Percentiles rank a stretch among this genome's conserved stretches.
Evolutionary conservation across 2,113 vertebrate genomes (phyloP).

Genomic region (Numida meleagris): DNA sequence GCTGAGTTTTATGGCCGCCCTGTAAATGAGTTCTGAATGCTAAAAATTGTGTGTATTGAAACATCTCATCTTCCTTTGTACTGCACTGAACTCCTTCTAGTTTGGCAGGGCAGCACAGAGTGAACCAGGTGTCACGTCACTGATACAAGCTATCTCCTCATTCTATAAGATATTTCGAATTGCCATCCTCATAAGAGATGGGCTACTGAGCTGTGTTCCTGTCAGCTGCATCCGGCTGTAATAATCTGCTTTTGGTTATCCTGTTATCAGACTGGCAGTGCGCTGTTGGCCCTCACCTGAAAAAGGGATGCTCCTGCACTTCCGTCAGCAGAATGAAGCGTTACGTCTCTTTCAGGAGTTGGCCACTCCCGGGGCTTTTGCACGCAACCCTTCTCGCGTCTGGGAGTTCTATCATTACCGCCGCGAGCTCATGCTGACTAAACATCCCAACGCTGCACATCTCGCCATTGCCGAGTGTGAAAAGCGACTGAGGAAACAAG

Average conservation of each 20-base stretch:
- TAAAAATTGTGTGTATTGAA: neutral
- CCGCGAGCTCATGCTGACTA: slow-evolving; percentile 84
- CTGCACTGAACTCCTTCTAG: neutral
- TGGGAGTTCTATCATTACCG: slow-evolving; percentile 99
- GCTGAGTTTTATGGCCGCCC: neutral
- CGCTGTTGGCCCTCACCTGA: neutral
- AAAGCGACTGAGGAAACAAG: slow-evolving; percentile 85
- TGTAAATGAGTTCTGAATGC: neutral
- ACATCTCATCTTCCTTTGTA: neutral
- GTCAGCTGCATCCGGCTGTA: neutral
- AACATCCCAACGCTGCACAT: slow-evolving; percentile 87
- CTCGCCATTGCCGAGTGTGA: slow-evolving; percentile 91
- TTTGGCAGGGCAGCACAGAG: neutral
- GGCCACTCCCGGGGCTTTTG: slow-evolving; percentile 91
- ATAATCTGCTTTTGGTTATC: neutral
- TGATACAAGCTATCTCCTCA: neutral
- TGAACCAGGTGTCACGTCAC: accelerated
- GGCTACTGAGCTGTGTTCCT: neutral
- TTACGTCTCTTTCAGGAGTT: slow-evolving; percentile 78
- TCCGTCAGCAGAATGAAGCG: accelerated
- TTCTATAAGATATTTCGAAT: neutral
- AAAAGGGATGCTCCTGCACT: neutral
- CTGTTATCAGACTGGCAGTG: neutral
- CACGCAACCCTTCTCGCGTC: slow-evolving; percentile 87
- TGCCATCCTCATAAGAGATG: neutral